phyloP scores from a whole-genome alignment of 2,888 invertebrate species.

The Lasioglossum pauxillum region DNA sequence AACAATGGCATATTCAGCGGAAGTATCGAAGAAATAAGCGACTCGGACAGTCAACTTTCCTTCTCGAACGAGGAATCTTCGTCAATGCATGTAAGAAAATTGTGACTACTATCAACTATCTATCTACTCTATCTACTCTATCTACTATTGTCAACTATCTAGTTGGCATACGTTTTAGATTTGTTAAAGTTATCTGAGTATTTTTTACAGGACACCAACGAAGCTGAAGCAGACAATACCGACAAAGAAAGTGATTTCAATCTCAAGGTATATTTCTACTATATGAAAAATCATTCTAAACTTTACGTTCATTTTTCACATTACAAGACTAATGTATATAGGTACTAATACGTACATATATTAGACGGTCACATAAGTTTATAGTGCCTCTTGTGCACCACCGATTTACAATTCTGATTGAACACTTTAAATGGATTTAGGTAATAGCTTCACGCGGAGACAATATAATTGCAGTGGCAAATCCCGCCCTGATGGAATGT shows the following conservation, averaged over 20 bases:
- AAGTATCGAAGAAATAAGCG: conserved; percentile 81
- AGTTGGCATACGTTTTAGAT: neutral
- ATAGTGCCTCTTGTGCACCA: neutral
- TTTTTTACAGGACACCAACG: conserved; percentile 77
- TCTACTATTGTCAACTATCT: too few species aligned
- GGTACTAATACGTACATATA: too few species aligned
- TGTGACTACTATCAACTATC: neutral
- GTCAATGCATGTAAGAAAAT: conserved; percentile 76
- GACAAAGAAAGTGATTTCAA: conserved; percentile 83
- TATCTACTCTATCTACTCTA: too few species aligned
- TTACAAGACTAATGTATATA: neutral
- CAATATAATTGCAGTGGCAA: conserved; percentile 95
- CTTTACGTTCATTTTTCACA: neutral
- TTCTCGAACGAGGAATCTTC: conserved; percentile 83
- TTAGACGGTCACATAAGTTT: neutral
- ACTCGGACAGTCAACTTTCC: conserved; percentile 83
- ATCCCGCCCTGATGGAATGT: conserved; percentile 89
- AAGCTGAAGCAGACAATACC: conserved; percentile 79
- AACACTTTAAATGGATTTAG: conserved; percentile 79
- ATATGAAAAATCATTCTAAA: neutral
- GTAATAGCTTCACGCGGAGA: conserved; percentile 94
- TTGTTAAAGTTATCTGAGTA: neutral
- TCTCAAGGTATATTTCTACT: conserved; percentile 77
- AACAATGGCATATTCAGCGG: conserved; percentile 81
- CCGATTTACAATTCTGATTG: neutral